Percentiles rank a stretch among this genome's conserved stretches.
phyloP scores from a whole-genome alignment of 92 coral and sea anemone genomes.

The Epizoanthus rinbou region DNA sequence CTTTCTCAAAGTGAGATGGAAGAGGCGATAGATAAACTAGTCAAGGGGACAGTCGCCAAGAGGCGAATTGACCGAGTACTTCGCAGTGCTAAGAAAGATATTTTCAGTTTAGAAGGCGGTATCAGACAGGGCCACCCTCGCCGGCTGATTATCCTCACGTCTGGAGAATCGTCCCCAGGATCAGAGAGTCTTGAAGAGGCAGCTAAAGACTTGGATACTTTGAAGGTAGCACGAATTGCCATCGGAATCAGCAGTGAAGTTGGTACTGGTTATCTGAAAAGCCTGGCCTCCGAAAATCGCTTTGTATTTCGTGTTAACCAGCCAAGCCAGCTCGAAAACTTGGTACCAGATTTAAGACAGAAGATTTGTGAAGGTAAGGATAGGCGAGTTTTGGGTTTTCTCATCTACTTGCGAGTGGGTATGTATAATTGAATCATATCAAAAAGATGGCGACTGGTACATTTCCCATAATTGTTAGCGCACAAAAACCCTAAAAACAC shows the following conservation, averaged over 20 bases:
- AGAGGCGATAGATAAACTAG: constrained; percentile 51
- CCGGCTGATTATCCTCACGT: constrained; percentile 56
- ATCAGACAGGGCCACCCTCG: constrained; percentile 66
- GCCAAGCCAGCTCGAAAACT: constrained; percentile 45
- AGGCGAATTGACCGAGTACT: constrained; percentile 58
- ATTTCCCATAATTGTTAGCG: too few species aligned
- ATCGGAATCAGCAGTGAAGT: constrained; percentile 61
- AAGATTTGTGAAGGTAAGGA: constrained; percentile 30
- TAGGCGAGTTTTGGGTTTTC: too few species aligned
- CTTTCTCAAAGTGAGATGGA: constrained; percentile 54
- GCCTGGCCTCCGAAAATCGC: constrained; percentile 57
- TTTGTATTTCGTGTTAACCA: constrained; percentile 53
- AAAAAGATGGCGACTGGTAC: too few species aligned
- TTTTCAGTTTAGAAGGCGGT: constrained; percentile 63
- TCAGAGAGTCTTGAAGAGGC: constrained; percentile 53
- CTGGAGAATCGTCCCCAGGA: constrained; percentile 61
- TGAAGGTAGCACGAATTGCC: constrained; percentile 64
- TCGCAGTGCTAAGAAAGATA: constrained; percentile 53
- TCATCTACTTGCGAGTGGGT: too few species aligned
- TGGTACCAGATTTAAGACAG: neutral
- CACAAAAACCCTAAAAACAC: too few species aligned
- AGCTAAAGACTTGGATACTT: constrained; percentile 52
- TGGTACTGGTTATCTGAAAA: constrained; percentile 42
- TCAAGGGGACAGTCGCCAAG: constrained; percentile 30
- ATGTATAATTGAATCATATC: too few species aligned